phyloP scores from a whole-genome alignment of 2,888 invertebrate species.

The Dynastes grantii region DNA sequence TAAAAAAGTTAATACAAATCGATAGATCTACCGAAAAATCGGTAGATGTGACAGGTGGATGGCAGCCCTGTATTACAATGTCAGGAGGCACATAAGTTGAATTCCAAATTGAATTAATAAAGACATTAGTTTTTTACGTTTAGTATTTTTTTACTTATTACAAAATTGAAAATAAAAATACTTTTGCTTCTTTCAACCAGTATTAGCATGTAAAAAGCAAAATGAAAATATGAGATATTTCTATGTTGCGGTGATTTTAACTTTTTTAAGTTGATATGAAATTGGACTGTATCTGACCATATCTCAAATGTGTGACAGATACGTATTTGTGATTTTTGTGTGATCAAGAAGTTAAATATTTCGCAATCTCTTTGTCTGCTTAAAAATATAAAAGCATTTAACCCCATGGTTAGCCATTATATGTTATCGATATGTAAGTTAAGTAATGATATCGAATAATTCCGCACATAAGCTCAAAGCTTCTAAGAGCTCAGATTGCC shows the following conservation, averaged over 20 bases:
- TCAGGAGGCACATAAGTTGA: no score
- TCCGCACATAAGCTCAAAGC: conserved; percentile 78
- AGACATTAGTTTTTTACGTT: no score
- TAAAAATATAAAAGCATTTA: conserved; percentile 23
- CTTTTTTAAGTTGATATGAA: conserved; percentile 22
- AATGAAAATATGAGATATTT: no score
- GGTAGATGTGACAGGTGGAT: no score
- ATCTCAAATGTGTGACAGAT: conserved; percentile 43
- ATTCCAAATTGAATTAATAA: no score
- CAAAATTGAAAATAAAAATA: no score
- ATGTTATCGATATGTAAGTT: conserved; percentile 67
- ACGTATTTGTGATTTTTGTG: conserved; percentile 46
- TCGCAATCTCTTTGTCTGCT: conserved; percentile 34
- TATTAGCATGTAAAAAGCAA: no score
- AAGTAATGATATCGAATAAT: conserved; percentile 80
- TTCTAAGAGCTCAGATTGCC: conserved; percentile 72
- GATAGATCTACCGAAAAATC: no score
- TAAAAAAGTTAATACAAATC: no score
- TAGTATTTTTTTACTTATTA: no score
- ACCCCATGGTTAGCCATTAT: conserved; percentile 32
- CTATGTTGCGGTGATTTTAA: neutral
- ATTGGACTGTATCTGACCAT: conserved; percentile 33
- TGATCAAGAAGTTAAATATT: conserved; percentile 37
- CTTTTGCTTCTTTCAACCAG: no score
- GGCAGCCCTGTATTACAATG: no score